Evolutionary conservation across 2,113 vertebrate species (phyloP).

Genomic region (Gymnobelideus leadbeateri): DNA sequence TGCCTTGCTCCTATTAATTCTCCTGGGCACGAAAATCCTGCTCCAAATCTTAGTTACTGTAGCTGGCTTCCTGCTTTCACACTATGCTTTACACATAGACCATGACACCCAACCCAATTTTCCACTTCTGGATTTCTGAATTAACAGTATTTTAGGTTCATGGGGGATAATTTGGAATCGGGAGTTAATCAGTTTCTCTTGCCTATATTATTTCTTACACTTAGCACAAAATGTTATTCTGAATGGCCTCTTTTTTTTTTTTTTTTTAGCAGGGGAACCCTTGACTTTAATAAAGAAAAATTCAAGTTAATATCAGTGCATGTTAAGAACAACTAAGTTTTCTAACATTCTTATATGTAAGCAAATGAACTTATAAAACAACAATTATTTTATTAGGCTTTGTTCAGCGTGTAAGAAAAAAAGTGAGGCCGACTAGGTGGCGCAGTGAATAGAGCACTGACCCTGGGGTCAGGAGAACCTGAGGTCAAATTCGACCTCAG

Average conservation of each 20-base stretch:
- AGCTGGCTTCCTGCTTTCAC: not conserved
- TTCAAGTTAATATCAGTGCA: conserved; percentile 78
- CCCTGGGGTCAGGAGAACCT: no score
- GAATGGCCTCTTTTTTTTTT: no score
- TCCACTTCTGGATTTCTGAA: not conserved
- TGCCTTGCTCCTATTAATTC: not conserved
- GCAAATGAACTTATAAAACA: conserved; percentile 74
- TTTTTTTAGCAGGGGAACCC: conserved; percentile 59
- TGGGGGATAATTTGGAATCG: no score
- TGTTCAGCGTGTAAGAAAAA: conserved; percentile 32
- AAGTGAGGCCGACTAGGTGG: not conserved
- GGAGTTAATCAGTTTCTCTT: not conserved
- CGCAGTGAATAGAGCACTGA: no score
- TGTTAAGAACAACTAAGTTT: conserved; percentile 78
- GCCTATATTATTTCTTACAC: not conserved
- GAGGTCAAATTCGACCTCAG: no score
- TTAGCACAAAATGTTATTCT: not conserved
- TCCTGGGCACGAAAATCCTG: not conserved
- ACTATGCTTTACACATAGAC: not conserved
- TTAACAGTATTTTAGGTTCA: not conserved
- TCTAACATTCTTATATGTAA: conserved; percentile 76
- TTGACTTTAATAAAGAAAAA: conserved; percentile 81
- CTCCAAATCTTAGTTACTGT: not conserved
- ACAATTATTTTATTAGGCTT: not conserved
- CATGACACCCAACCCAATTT: not conserved